Conservation (phyloP, 2,113 vertebrate species). For the Eretmochelys imbricata region DNA sequence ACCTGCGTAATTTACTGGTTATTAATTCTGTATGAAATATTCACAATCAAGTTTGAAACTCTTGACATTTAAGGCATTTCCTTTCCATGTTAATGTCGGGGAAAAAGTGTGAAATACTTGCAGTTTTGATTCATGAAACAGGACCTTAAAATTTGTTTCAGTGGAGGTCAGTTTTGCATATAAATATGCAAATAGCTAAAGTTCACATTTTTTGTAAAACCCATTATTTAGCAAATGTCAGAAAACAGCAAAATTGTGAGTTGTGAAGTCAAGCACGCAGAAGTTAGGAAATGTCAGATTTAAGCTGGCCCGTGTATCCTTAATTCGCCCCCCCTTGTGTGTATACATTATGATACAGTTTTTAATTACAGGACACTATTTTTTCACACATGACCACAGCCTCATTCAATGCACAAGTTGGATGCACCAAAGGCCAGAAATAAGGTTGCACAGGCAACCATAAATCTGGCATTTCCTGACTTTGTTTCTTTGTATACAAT, state of each 20-base stretch:
- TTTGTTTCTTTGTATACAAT: not conserved
- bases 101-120: slow-evolving; percentile 42
- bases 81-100: slow-evolving; percentile 26
- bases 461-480: not conserved
- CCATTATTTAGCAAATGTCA: not conserved
- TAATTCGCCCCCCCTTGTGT: not conserved
- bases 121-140: slow-evolving; percentile 26
- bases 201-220: not conserved
- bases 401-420: not conserved
- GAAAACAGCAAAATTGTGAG: not conserved
- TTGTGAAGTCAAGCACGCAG: not conserved
- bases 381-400: not conserved
- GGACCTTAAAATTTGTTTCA: slow-evolving; percentile 10
- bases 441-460: not conserved
- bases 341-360: not conserved
- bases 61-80: slow-evolving; percentile 61
- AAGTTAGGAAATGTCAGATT: not conserved
- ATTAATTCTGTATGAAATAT: not conserved
- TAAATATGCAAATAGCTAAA: slow-evolving; percentile 5
- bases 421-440: not conserved
- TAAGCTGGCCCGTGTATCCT: not conserved
- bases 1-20: not conserved
- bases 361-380: not conserved
- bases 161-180: slow-evolving; percentile 16
- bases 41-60: slow-evolving; percentile 46